Conservation (phyloP, 2,113 vertebrate genomes). For the Cnemophilus loriae region DNA sequence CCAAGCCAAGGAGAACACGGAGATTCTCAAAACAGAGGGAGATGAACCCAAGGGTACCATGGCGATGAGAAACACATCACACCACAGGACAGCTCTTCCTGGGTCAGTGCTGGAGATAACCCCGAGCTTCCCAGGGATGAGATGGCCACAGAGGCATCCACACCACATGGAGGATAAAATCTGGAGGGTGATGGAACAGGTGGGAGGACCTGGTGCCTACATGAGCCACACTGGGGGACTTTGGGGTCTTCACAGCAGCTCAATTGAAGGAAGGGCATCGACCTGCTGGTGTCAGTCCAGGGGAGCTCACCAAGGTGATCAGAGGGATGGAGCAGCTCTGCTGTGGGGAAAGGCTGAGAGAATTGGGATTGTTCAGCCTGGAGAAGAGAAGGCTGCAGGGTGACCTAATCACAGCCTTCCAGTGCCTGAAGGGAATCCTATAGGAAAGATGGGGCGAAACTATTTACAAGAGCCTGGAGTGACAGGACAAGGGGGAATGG, state of each 20-base stretch:
- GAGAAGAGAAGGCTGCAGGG: not conserved
- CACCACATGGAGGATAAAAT: not conserved
- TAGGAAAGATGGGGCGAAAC: not conserved
- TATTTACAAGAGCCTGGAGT: not conserved
- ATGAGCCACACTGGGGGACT: accelerated
- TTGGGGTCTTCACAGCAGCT: not conserved
- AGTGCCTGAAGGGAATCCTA: not conserved
- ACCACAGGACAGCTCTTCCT: not conserved
- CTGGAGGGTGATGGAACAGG: not conserved
- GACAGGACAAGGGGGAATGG: not conserved
- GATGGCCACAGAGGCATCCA: not conserved
- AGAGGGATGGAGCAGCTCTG: not conserved
- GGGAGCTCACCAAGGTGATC: not conserved
- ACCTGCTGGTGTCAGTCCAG: not conserved
- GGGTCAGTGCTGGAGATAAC: not conserved
- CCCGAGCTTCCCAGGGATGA: not conserved
- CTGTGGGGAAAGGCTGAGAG: not conserved
- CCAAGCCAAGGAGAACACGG: not conserved
- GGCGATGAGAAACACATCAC: not conserved
- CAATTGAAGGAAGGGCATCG: not conserved
- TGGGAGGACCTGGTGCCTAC: not conserved
- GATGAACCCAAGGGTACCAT: not conserved
- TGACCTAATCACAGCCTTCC: not conserved
- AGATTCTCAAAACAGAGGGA: not conserved
- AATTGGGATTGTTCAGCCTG: not conserved